Conservation (phyloP, 30 jellyfish, hydroid and myxozoan genomes). For the Aurelia sp. region DNA sequence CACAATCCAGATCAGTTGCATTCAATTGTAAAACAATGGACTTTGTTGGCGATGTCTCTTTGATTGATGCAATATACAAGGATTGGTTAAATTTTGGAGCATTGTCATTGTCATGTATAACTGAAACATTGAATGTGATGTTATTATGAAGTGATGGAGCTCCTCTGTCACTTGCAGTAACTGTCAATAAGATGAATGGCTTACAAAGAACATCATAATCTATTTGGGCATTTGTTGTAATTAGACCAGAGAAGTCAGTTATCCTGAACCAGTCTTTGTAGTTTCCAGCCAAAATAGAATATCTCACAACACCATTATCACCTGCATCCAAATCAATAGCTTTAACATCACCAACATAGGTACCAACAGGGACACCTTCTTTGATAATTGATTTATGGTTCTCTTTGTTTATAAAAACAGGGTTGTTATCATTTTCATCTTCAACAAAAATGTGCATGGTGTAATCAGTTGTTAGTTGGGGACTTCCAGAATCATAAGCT, state of each 20-base stretch:
- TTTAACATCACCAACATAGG: conserved; percentile 48
- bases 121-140: conserved; percentile 17
- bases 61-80: conserved; percentile 14
- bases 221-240: conserved; percentile 60
- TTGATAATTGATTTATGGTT: conserved; percentile 9
- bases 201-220: conserved; percentile 41
- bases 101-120: conserved; percentile 82
- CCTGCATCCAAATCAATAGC: conserved; percentile 74
- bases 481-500: conserved; percentile 78
- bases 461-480: conserved; percentile 42
- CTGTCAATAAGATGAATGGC: conserved; percentile 18
- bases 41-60: conserved; percentile 33
- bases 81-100: conserved; percentile 64
- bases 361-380: conserved; percentile 64
- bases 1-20: conserved; percentile 58
- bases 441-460: conserved; percentile 18
- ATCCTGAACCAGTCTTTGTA: conserved; percentile 53
- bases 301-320: conserved; percentile 16
- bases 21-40: conserved; percentile 11
- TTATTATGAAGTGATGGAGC: conserved; percentile 45
- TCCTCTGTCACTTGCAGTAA: conserved; percentile 66
- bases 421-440: conserved; percentile 83
- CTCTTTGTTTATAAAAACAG: conserved; percentile 25
- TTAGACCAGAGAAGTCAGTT: conserved; percentile 36
- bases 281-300: conserved; percentile 47